phyloP scores from a whole-genome alignment of 2,113 vertebrate species.

The Turnix velox region DNA sequence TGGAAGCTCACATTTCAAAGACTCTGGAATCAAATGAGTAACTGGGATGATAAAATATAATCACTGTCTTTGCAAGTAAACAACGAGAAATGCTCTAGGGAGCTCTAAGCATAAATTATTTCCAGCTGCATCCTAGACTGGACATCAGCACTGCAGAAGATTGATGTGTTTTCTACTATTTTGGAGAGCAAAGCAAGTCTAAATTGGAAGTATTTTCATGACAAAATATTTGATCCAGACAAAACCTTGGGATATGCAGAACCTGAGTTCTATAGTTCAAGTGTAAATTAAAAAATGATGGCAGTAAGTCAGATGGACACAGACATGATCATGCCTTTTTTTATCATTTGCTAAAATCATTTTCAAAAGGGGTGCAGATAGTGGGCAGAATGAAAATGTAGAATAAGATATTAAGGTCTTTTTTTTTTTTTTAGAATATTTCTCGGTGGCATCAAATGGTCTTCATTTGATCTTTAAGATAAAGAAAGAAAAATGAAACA shows the following conservation, averaged over 20 bases:
- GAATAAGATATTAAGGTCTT: background rate
- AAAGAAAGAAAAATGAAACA: background rate
- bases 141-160: background rate
- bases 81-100: background rate
- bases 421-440: background rate
- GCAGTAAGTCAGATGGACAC: background rate
- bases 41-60: constrained; percentile 8
- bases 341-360: background rate
- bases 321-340: background rate
- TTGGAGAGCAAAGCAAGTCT: background rate
- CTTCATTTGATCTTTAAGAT: background rate
- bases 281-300: background rate
- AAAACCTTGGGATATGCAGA: background rate
- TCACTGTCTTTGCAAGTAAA: constrained; percentile 3
- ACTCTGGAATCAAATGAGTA: background rate
- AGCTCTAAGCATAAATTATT: background rate
- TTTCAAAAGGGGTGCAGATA: background rate
- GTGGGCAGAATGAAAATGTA: too few relatives aligned
- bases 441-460: background rate
- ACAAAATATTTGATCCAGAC: background rate
- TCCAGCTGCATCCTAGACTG: background rate
- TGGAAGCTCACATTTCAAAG: constrained; percentile 1
- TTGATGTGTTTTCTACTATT: background rate
- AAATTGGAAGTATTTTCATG: background rate
- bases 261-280: background rate